A percentile compares a stretch with the other conserved stretches of the same genome.
Evolutionary conservation across 2,797 vertebrate genomes (phyloP).

Genomic region (Novumbra hubbsi): DNA sequence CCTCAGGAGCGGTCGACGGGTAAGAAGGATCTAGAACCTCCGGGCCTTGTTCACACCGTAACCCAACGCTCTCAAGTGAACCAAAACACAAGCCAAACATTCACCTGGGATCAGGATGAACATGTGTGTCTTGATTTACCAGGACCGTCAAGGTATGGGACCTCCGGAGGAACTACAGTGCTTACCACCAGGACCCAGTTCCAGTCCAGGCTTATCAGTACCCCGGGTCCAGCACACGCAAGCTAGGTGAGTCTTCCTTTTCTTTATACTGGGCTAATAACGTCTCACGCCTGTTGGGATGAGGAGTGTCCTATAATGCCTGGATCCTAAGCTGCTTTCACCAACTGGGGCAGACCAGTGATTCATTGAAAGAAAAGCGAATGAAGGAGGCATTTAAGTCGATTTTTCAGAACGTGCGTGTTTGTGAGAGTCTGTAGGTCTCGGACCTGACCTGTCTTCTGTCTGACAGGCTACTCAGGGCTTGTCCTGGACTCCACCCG

Average conservation of each 20-base stretch:
- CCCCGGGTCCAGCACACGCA: slow-evolving; percentile 87
- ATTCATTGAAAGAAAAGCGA: not conserved
- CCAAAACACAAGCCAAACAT: not conserved
- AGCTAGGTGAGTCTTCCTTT: slow-evolving; percentile 80
- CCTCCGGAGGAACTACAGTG: slow-evolving; percentile 87
- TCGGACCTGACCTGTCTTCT: not conserved
- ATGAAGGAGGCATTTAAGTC: not conserved
- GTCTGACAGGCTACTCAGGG: slow-evolving; percentile 87
- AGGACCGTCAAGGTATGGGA: slow-evolving; percentile 96
- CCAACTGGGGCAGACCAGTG: not conserved
- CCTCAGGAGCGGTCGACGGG: slow-evolving; percentile 96
- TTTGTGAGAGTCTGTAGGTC: not conserved
- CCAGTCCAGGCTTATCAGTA: slow-evolving; percentile 84
- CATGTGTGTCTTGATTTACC: slow-evolving; percentile 8
- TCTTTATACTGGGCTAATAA: not conserved
- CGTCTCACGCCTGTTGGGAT: not conserved
- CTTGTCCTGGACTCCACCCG: slow-evolving; percentile 86
- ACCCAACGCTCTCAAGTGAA: not conserved
- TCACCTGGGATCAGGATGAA: not conserved
- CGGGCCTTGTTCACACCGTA: not conserved
- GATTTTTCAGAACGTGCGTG: not conserved
- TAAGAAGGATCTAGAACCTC: slow-evolving; percentile 56
- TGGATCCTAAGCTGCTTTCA: not conserved
- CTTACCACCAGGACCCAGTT: slow-evolving; percentile 80
- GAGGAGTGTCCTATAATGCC: not conserved